Evolutionary conservation across 2,113 vertebrate genomes (phyloP), one percentile per base, ranked within the genome.

Genomic region (Corythornis madagascariensis): DNA sequence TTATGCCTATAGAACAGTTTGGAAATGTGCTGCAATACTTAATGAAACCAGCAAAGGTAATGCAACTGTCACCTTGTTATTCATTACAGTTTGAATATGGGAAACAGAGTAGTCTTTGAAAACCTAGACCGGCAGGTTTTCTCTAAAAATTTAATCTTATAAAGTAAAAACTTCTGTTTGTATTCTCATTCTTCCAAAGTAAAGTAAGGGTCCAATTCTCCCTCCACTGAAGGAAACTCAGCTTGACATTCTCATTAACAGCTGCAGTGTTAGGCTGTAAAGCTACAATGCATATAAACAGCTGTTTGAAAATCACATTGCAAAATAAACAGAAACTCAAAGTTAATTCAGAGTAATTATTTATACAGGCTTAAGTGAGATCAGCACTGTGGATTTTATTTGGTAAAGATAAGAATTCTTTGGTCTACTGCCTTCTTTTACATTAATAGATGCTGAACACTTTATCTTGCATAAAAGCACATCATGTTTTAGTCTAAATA

Each of bases 271-370:
- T 71, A 35, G 26, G 56, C 61, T 78, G 12, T 48, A 76, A 90
- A 95, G 40, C 65, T 60, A 64, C 57, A 81, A 12, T 40, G 74
- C 88, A 55, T 15, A 63, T 63, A 60, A 95, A 86, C 75, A 91
- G 64, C 57, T 76, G 61, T 21, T 65, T 88, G 45, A 80, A 31
- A 74, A 45, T 24, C 16, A 7, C 19, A 3, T 1, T 26, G 57
- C 42, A 83, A 28, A 91, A 91, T 55, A 94, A 94, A 94, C 78
- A 76, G 11, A 45, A 69, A 26, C n/a, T 7, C 35, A 6, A 67
- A 89, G 83, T 88, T 83, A 90, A 92, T 73, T 89, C 87, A 80
- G 81, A 74, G 40, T 40, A 63, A 92, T 94, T 94, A 67, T 91
- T 94, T 90, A 94, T 43, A 71, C 6, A 83, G 79, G 55, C 76